Evolutionary conservation across 2,888 invertebrate species (phyloP), one percentile per base, ranked within the genome.

Genomic region (Crematogaster levior): DNA sequence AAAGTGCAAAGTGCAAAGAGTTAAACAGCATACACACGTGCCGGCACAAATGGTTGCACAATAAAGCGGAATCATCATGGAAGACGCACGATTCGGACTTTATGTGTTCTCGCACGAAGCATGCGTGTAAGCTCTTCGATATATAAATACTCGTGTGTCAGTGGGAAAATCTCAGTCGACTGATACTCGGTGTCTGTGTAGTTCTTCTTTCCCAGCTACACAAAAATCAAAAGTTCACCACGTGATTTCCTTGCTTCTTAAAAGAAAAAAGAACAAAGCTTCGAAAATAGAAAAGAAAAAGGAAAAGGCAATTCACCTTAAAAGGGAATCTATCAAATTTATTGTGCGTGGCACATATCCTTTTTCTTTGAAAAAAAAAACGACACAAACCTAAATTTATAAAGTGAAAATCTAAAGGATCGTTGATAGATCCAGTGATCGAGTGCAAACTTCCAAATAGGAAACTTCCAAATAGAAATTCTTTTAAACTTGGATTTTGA

Each of bases 81-180:
- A 68, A 77, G 77, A 40, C 30, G 21, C 40, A 18, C 73, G 48
- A 81, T 60, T 40, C 27, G 53, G 70, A 70, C 68, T 82, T 74
- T 58, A 81, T 65, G 75, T 61, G 75, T 65, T 74, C 56, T 70
- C 70, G 81, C 34, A 63, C 56, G 83, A 68, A 80, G 81, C 82
- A 81, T 83, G 88, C 82, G 85, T 84, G 86, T 34, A 85, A 84
- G 73, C 77, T 86, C 86, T 81, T 88, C 82, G 82, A 88, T 85
- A 90, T 93, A 92, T 92, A 92, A 92, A 92, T 92, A 93, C 92
- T 87, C 90, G 86, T 90, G 87, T 86, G 91, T 87, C 85, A 89
- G 81, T 86, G 82, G 89, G 85, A 90, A 91, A 90, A 88, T 86
- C 86, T 91, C 92, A 91, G 92, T 92, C 87, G 82, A 81, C 85